A percentile compares a stretch with the other conserved stretches of the same genome.
Conservation (phyloP, 2,797 vertebrate species). For the Neomorphus geoffroyi region DNA sequence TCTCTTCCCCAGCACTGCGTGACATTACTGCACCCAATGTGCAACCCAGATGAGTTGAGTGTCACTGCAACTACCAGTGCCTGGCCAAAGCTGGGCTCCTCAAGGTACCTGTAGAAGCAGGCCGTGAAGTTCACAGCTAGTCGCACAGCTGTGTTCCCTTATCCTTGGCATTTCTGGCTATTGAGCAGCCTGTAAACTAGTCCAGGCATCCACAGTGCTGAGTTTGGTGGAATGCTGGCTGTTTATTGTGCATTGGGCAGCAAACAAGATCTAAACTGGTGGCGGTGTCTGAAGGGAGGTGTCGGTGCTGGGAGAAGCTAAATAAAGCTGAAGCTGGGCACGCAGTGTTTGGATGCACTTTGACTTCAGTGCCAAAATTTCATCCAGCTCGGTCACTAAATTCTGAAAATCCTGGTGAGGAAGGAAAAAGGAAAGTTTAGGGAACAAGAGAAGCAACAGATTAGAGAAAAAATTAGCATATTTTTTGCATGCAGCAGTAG, state of each 20-base stretch:
- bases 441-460: neutral
- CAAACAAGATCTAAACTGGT: conserved; percentile 30
- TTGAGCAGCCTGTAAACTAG: neutral
- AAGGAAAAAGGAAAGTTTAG: conserved; percentile 4
- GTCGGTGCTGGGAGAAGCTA: conserved; percentile 31
- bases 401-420: conserved; percentile 82
- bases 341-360: conserved; percentile 80
- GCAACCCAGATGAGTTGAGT: neutral
- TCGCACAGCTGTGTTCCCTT: neutral
- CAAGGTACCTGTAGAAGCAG: neutral
- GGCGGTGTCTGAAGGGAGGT: neutral
- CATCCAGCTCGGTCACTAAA: conserved; percentile 81
- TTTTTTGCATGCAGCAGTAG: neutral
- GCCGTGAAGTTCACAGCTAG: neutral
- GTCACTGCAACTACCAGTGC: fast-evolving
- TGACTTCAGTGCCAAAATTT: conserved; percentile 83
- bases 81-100: neutral
- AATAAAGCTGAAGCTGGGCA: conserved; percentile 79
- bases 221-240: neutral
- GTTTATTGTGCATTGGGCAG: neutral
- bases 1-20: neutral
- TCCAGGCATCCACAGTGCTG: neutral
- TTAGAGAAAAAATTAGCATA: neutral
- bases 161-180: neutral
- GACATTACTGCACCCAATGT: neutral